Evolutionary conservation across 2,797 vertebrate genomes (phyloP).

Genomic region (Parauchenoglanis ngamensis): DNA sequence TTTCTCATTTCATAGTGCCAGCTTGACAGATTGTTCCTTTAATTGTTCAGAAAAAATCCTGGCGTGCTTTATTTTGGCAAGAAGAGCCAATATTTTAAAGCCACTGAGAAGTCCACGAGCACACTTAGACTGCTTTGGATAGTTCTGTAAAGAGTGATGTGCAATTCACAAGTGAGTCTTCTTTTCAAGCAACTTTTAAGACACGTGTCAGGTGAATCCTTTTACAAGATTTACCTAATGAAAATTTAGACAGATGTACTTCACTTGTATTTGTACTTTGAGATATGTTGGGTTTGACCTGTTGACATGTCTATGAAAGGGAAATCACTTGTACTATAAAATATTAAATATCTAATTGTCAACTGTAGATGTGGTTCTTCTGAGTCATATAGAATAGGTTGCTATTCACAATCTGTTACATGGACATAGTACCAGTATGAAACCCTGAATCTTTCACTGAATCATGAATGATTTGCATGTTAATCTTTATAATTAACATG

Average conservation of each 20-base stretch:
- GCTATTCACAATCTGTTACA: neutral
- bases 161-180: neutral
- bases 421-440: neutral
- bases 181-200: neutral
- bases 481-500: neutral
- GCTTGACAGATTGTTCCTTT: constrained; percentile 77
- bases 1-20: constrained; percentile 31
- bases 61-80: constrained; percentile 69
- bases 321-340: neutral
- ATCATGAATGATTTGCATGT: neutral
- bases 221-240: neutral
- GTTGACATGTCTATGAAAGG: neutral
- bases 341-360: neutral
- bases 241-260: neutral
- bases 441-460: neutral
- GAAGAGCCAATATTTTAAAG: constrained; percentile 65
- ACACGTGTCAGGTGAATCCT: neutral
- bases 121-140: neutral
- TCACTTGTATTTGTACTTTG: neutral
- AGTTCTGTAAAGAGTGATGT: constrained; percentile 17
- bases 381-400: neutral
- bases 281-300: neutral
- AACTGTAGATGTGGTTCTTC: neutral
- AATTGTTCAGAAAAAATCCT: constrained; percentile 80
- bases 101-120: constrained; percentile 67